Evolutionary conservation across 2,113 vertebrate genomes (phyloP), one percentile per base, ranked within the genome.

Genomic region (Delphinapterus leucas): DNA sequence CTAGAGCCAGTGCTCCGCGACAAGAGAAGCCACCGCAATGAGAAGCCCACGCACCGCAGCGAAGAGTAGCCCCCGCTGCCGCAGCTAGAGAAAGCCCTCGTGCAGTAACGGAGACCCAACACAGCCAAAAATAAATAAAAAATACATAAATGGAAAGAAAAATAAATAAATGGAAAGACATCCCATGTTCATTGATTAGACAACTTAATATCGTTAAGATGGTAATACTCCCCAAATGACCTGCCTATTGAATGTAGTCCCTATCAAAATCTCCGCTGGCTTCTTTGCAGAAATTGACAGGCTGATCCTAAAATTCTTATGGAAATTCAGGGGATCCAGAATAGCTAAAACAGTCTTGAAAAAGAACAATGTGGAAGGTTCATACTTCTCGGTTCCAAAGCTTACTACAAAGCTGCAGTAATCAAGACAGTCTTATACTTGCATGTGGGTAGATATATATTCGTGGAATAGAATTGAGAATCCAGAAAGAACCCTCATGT

Each of bases 221-320:
- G 74, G 41, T 61, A 25, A 1, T 49, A 80, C 15, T 96, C 33
- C 21, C 36, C 65, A 65, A 4, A 13, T 67, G 67, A 55, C 33
- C 36, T 85, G 4, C 17, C 31, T 65, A 74, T 61, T 86, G 10
- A 47, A 20, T 21, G 18, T 20, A 60, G 7, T 90, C 38, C 28
- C n/a, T 49, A 1, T 73, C 85, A 87, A 10, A 93, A 41, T 68
- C 17, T 15, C 60, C 77, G 0, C 4, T 73, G 23, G 23, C 28
- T 67, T 67, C 70, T 95, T 94, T 67, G 18, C 65, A 94, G 70
- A 87, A 96, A 58, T 76, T 77, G 61, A 61, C 44, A 88, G 55
- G 17, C 44, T 25, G 28, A 76, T 90, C 63, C 53, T 94, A 73
- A 82, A 88, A 60, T 73, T 87, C 63, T 74, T 90, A 44, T 0